A percentile compares a stretch with the other conserved stretches of the same genome.
Evolutionary conservation across 2,113 vertebrate species (phyloP).

Genomic region (Fukomys damarensis): DNA sequence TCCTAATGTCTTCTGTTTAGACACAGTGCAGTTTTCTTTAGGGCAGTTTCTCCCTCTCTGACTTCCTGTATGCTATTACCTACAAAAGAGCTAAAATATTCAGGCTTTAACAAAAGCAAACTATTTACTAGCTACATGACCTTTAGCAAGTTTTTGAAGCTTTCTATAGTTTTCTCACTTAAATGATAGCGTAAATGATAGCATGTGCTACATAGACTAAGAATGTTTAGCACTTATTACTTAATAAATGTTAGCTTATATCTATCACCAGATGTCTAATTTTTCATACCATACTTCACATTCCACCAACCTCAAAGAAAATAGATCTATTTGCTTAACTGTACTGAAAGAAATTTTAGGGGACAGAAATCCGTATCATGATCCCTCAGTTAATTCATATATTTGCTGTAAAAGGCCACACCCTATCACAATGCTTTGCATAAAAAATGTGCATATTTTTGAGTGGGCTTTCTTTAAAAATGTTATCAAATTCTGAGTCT

Average conservation of each 20-base stretch:
- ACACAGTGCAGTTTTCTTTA: constrained; percentile 12
- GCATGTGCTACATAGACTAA: not conserved
- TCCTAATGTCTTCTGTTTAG: not conserved
- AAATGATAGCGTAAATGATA: not conserved
- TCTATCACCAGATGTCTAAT: not conserved
- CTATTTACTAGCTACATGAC: not conserved
- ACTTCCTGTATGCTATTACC: not conserved
- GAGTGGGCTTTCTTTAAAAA: constrained; percentile 46
- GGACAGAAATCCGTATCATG: not conserved
- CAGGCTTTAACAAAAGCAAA: not conserved
- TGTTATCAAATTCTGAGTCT: not conserved
- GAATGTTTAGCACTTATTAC: not conserved
- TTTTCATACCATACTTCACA: not conserved
- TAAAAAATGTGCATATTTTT: not conserved
- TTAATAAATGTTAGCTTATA: constrained; percentile 2
- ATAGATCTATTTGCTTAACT: not conserved
- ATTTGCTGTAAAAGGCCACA: not conserved
- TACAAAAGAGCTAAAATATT: not conserved
- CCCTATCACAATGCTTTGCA: not conserved
- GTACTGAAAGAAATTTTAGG: not conserved
- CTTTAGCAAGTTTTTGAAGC: not conserved
- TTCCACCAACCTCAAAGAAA: not conserved
- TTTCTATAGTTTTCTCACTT: not conserved
- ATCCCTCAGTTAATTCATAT: not conserved
- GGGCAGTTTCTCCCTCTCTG: not conserved